Conservation (phyloP, 2,888 invertebrate species). For the Amblyjoppa proteus region DNA sequence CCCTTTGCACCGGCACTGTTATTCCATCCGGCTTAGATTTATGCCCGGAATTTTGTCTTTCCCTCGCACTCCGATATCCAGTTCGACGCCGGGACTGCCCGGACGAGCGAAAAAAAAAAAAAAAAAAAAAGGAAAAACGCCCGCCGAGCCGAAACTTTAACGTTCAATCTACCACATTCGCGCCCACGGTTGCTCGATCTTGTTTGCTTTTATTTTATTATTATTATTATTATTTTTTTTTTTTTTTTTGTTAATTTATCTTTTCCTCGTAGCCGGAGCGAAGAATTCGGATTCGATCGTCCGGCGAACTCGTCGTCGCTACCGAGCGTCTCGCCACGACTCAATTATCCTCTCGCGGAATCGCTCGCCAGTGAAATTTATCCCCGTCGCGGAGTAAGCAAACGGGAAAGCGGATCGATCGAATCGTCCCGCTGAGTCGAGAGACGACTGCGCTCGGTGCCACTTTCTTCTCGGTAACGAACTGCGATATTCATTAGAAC, state of each 20-base stretch:
- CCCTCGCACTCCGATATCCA: constrained; percentile 28
- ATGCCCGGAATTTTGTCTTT: constrained; percentile 70
- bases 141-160: constrained; percentile 51
- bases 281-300: neutral
- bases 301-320: constrained; percentile 58
- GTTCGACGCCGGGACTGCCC: constrained; percentile 5
- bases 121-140: constrained; percentile 25
- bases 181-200: constrained; percentile 29
- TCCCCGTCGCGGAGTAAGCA: constrained; percentile 21
- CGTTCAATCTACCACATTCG: constrained; percentile 60
- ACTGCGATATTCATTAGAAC: neutral
- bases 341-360: constrained; percentile 54
- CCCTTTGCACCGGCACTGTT: constrained; percentile 69
- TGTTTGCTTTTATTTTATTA: neutral
- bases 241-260: constrained; percentile 6
- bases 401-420: constrained; percentile 10
- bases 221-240: no score
- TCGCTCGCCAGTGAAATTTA: constrained; percentile 46
- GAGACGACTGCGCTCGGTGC: neutral
- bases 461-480: neutral
- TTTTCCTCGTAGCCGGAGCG: neutral
- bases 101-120: constrained; percentile 28
- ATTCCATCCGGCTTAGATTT: constrained; percentile 68
- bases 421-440: constrained; percentile 19
- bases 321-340: constrained; percentile 30